Base-by-base conservation (phyloP, 1,140 invertebrate species). In the Neotoxoptera formosana region DNA sequence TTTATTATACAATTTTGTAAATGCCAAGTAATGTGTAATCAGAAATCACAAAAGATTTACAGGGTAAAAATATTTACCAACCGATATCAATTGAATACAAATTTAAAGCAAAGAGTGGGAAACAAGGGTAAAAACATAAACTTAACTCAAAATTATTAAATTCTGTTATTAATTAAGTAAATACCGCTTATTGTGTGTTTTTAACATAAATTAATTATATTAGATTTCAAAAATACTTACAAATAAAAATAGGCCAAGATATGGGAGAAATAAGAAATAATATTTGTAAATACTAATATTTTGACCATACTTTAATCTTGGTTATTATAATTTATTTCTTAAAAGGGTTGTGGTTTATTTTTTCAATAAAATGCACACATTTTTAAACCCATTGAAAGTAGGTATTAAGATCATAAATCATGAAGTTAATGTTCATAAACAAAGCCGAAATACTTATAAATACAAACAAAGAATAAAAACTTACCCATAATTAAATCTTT, bases 201-300 rank as follows among this genome's bases (percentile, higher is more conserved):
- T 92, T 92, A 92, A 92, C 91, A 84, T 93, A 45, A 93, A 86
- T 93, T 67, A 45, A 67, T 93, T 86, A 53, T 84, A 83, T 86
- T 90, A 41, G 17, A 67, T 25, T 56, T 83, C 30, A n/a, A 84
- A 93, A 93, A 56, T 53, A 53, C 67, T 93, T 93, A 93, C 81
- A 86, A 86, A 45, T 93, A 93, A 93, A 86, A 56, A 93, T 53
- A 21, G 56, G 34, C 91, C 48, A 51, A 93, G n/a, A 76, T 34
- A 76, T 76, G 60, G 60, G 60, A 30, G 60, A 93, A 93, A 93
- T 93, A 93, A 86, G 34, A n/a, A 48, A 48, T 86, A 86, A 51
- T 36, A 45, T 53, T 30, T 56, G n/a, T 76, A 84, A 86, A 25
- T 53, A 53, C 25, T 81, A 47, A 83, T 17, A 91, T 53, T 34